Percentiles rank a stretch among this genome's conserved stretches.
These are phyloP conservation scores for Branchinecta sandiegonensis DNA, from an alignment of 2,888 invertebrate species.

Conservation along the genomic window DNA sequence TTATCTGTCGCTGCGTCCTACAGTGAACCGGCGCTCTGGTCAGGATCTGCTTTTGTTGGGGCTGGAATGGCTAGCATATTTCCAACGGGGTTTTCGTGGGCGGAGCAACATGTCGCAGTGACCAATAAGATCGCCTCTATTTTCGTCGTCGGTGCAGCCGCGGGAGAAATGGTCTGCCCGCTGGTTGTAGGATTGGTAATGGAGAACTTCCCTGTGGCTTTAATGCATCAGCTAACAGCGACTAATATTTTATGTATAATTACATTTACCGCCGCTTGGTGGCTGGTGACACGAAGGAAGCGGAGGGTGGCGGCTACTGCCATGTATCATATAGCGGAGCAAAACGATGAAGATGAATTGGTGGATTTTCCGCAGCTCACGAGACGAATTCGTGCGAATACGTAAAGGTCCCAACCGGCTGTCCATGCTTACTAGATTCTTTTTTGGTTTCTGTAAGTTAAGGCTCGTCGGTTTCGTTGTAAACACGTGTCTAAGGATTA, in stretches of 20 bases:
- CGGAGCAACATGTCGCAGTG: slow-evolving; percentile 35
- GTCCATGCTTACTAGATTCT: too few species aligned
- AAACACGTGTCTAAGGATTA: too few species aligned
- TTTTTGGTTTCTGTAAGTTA: too few species aligned
- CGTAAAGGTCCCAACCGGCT: too few species aligned
- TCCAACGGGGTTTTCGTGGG: slow-evolving; percentile 37
- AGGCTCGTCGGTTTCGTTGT: too few species aligned
- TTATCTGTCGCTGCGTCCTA: slow-evolving; percentile 30
- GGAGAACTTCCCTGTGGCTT: background rate
- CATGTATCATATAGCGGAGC: background rate
- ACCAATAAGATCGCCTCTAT: slow-evolving; percentile 37
- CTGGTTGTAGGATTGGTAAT: slow-evolving; percentile 5
- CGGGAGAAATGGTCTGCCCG: slow-evolving; percentile 35
- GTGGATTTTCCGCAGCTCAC: background rate
- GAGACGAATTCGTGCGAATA: too few species aligned
- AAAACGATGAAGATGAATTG: slow-evolving; percentile 4
- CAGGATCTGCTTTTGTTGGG: slow-evolving; percentile 34
- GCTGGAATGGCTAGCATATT: slow-evolving; percentile 37
- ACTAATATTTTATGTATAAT: slow-evolving; percentile 1
- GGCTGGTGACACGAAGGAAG: too few species aligned
- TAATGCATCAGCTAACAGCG: background rate
- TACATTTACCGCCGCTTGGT: background rate
- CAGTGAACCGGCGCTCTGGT: slow-evolving; percentile 32
- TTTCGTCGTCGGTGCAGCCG: slow-evolving; percentile 35
- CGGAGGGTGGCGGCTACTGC: background rate